These are phyloP conservation scores for Emmelina monodactyla DNA, from an alignment of 2,888 invertebrate genomes.

Conservation along the genomic window DNA sequence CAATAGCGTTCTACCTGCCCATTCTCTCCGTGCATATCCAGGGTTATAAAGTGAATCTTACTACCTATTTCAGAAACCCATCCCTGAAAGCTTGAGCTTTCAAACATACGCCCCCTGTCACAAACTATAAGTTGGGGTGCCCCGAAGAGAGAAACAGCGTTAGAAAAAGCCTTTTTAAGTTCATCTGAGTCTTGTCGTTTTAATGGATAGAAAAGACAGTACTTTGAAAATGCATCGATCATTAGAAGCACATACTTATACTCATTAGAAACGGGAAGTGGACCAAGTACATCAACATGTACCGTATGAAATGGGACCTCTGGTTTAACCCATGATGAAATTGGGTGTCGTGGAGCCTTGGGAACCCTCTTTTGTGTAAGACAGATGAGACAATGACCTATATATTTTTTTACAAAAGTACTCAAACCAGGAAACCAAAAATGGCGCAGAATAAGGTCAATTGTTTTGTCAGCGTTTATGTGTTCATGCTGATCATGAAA, in stretches of 20 bases:
- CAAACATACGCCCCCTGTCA: constrained; percentile 4
- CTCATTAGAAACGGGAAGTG: constrained; percentile 1
- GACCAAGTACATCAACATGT: constrained; percentile 2
- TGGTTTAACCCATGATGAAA: constrained; percentile 4
- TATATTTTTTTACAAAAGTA: constrained; percentile 3
- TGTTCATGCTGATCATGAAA: constrained; percentile 6
- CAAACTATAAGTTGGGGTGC: neutral
- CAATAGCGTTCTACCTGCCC: constrained; percentile 1
- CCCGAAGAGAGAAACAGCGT: constrained; percentile 4
- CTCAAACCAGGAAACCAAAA: constrained; percentile 7
- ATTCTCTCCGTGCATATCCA: neutral
- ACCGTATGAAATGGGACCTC: constrained; percentile 1
- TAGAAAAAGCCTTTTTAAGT: neutral
- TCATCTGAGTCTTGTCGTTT: constrained; percentile 5
- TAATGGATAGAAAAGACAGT: too few relatives aligned
- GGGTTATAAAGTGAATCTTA: neutral
- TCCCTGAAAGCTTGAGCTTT: neutral
- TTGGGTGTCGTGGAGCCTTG: constrained; percentile 1
- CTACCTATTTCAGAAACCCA: constrained; percentile 1
- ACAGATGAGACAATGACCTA: constrained; percentile 2
- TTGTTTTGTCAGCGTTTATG: constrained; percentile 1
- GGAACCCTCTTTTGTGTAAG: constrained; percentile 3
- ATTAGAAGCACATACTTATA: constrained; percentile 1
- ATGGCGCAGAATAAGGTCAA: constrained; percentile 5
- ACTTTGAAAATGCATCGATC: constrained; percentile 3